Evolutionary conservation across 1,140 invertebrate genomes (phyloP), one percentile per base, ranked within the genome.

Genomic region (Heliothis subflexa): DNA sequence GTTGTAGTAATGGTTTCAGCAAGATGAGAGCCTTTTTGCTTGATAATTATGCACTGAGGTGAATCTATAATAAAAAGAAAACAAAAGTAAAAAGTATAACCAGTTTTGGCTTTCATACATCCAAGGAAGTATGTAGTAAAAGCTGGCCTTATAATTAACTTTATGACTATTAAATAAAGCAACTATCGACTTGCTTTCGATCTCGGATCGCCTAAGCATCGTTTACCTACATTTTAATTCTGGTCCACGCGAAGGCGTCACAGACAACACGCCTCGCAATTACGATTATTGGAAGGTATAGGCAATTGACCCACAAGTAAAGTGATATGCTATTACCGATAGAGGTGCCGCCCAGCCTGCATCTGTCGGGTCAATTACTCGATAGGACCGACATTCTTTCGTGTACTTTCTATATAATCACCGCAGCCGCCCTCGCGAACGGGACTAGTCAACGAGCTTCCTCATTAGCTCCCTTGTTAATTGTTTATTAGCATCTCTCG

Each of bases 281-380:
- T 78, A 88, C 71, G 73, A 75, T 75, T 75, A 75, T 89, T 87
- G 85, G 80, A 83, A 86, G 85, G 71, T 84, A 83, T 80, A 86
- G 81, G 79, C 84, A 88, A 90, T 91, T 89, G 90, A 91, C 91
- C 89, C 72, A 91, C 80, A 89, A 90, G 81, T 83, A 85, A 75
- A 75, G 59, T 21, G 59, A 86, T 85, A 72, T 81, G 80, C 86
- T 86, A 88, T 90, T 88, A 89, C 83, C 80, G 83, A 83, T 81
- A 84, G 70, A 85, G 80, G 82, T 84, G 84, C 81, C 82, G 80
- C 83, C 83, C 80, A 78, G 72, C 62, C 79, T 81, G 85, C 85
- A 84, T 82, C 81, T 86, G 88, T 91, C 83, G 72, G 87, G 88
- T 91, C 89, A 91, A 92, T 91, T 86, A 84, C 84, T 85, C 79